Percentiles rank a stretch among this genome's conserved stretches.
phyloP scores from a whole-genome alignment of 2,113 vertebrate genomes.

The Rattus norvegicus region GRCr8 NC_086020.1:17190501-17191000 shows the following conservation, averaged over 20 bases:
- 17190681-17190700: too few relatives aligned
- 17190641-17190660: background rate
- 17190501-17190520: background rate
- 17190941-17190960: background rate
- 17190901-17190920: background rate
- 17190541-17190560: background rate
- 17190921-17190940: background rate
- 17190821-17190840: background rate
- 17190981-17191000: background rate
- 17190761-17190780: background rate
- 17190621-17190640: background rate
- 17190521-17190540: background rate
- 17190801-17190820: background rate
- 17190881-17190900: background rate
- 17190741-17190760: background rate
- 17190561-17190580: background rate
- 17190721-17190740: background rate
- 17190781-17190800: background rate
- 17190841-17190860: background rate
- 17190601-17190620: background rate
- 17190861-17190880: background rate
- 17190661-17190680: background rate
- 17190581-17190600: background rate
- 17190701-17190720: background rate
- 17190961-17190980: background rate